A percentile compares a stretch with the other conserved stretches of the same genome.
These are phyloP conservation scores for Trichosurus vulpecula DNA, from an alignment of 2,797 vertebrate species.

Conservation along the genomic window DNA sequence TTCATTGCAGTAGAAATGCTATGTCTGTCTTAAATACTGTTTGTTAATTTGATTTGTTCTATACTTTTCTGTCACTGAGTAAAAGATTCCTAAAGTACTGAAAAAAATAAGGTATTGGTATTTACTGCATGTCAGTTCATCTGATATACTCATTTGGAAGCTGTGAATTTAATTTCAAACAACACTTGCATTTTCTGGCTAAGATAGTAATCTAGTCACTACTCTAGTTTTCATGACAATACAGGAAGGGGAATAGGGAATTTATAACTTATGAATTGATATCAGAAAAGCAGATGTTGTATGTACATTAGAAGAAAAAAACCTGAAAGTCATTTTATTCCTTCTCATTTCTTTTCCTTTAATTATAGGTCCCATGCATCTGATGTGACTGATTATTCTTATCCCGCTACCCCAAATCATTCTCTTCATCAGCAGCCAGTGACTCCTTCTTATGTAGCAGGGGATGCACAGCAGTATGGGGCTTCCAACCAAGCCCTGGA, in stretches of 20 bases:
- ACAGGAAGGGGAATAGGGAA: background rate
- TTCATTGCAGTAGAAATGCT: conserved; percentile 10
- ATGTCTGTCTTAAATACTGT: conserved; percentile 11
- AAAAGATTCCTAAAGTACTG: background rate
- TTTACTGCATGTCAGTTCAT: conserved; percentile 42
- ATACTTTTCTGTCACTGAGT: conserved; percentile 40
- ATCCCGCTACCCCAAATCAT: conserved; percentile 95
- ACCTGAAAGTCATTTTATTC: conserved; percentile 38
- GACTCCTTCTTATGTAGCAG: conserved; percentile 87
- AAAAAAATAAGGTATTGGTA: background rate
- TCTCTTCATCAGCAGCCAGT: conserved; percentile 90
- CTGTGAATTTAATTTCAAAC: conserved; percentile 49
- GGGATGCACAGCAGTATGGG: conserved; percentile 81
- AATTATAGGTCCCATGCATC: conserved; percentile 90
- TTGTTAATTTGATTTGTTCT: conserved; percentile 20
- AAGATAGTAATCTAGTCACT: conserved; percentile 7
- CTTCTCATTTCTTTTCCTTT: conserved; percentile 63
- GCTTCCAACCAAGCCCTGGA: conserved; percentile 86
- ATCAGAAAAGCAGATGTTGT: background rate
- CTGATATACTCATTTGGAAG: conserved; percentile 49
- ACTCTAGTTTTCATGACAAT: conserved; percentile 64
- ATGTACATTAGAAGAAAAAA: background rate
- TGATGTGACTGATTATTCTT: conserved; percentile 92
- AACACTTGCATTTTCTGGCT: conserved; percentile 61
- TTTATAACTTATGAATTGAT: background rate